phyloP scores from a whole-genome alignment of 1,140 invertebrate genomes.

The Drosophila funebris region DNA sequence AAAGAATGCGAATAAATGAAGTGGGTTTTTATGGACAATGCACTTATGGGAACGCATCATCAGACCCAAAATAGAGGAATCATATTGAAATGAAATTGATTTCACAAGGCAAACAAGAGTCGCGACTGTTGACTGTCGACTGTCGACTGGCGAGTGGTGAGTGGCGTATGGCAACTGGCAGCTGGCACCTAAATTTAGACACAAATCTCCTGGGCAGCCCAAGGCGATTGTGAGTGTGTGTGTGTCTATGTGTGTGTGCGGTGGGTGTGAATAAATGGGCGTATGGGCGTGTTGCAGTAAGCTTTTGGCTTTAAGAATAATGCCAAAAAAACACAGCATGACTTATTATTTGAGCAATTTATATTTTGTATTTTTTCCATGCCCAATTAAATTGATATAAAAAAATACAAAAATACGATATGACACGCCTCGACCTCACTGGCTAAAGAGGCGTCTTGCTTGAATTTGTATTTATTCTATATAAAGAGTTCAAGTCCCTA shows the following conservation, averaged over 20 bases:
- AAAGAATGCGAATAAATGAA: neutral
- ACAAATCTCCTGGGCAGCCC: slow-evolving; percentile 2
- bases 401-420: slow-evolving; percentile 2
- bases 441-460: neutral
- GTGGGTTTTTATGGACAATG: neutral
- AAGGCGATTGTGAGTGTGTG: neutral
- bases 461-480: neutral
- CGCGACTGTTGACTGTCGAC: neutral
- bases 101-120: slow-evolving; percentile 4
- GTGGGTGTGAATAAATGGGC: neutral
- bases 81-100: slow-evolving; percentile 24
- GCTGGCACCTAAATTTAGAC: slow-evolving; percentile 24
- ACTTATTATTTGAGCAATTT: slow-evolving; percentile 12
- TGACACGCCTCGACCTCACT: neutral
- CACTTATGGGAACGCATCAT: neutral
- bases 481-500: slow-evolving; percentile 45
- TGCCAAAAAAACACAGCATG: neutral
- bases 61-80: neutral
- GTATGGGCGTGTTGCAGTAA: neutral
- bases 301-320: slow-evolving; percentile 11
- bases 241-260: neutral
- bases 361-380: slow-evolving; percentile 33
- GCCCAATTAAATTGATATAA: slow-evolving; percentile 62
- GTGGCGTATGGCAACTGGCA: slow-evolving; percentile 1
- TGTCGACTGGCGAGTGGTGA: neutral